Evolutionary conservation across 2,797 vertebrate genomes (phyloP).

Genomic region (Anabas testudineus): DNA sequence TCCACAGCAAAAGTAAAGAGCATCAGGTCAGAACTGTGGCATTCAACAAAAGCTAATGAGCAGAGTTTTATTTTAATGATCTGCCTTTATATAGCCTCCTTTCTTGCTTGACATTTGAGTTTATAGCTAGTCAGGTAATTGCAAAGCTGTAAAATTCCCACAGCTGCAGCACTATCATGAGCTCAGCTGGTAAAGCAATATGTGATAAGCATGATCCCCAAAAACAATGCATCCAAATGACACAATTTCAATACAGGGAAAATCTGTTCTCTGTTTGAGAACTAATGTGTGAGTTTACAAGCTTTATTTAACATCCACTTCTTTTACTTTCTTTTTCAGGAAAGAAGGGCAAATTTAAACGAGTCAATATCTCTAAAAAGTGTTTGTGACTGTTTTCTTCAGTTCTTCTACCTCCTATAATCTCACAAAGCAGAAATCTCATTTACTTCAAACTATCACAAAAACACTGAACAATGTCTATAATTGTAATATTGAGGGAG

Average conservation of each 20-base stretch:
- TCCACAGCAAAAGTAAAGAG: conserved; percentile 39
- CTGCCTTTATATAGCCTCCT: conserved; percentile 51
- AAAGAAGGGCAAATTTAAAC: too few species aligned
- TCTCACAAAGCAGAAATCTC: too few species aligned
- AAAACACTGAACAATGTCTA: too few species aligned
- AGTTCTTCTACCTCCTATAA: too few species aligned
- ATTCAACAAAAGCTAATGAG: conserved; percentile 67
- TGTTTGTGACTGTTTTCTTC: too few species aligned
- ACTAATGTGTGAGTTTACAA: too few species aligned
- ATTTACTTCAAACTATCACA: too few species aligned
- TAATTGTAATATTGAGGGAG: too few species aligned
- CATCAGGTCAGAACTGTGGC: conserved; percentile 50
- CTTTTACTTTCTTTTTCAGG: too few species aligned
- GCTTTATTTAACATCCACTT: too few species aligned
- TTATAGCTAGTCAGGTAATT: conserved; percentile 62
- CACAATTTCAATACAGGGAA: neutral
- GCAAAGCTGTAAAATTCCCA: conserved; percentile 45
- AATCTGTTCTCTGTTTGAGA: neutral
- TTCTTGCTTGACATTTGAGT: conserved; percentile 68
- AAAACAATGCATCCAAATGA: conserved; percentile 9
- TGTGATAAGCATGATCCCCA: conserved; percentile 14
- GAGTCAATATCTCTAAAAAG: too few species aligned
- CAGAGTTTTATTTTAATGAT: conserved; percentile 55
- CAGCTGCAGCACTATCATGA: conserved; percentile 10
- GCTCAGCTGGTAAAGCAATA: conserved; percentile 15